These are phyloP conservation scores for Stictocephala bisonia DNA, from an alignment of 2,888 invertebrate species.

Conservation along the genomic window DNA sequence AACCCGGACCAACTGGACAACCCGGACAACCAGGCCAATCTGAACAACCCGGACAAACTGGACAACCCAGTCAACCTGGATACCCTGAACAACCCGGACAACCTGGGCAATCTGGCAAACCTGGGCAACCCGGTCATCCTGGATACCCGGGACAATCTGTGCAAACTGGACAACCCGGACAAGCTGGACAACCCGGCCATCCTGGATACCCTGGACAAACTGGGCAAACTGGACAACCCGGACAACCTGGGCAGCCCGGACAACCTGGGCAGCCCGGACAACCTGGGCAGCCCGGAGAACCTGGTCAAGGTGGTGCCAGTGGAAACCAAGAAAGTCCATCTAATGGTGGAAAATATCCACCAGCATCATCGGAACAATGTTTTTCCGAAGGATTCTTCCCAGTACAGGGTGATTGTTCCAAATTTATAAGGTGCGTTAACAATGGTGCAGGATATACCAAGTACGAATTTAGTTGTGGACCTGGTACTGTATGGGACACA, in stretches of 20 bases:
- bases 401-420: conserved; percentile 71
- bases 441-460: conserved; percentile 66
- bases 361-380: conserved; percentile 62
- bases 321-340: conserved; percentile 20
- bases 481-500: conserved; percentile 76
- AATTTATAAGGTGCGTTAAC: conserved; percentile 75
- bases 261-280: no score
- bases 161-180: conserved; percentile 49
- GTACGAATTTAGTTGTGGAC: conserved; percentile 73
- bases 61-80: conserved; percentile 30
- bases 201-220: conserved; percentile 41
- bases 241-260: conserved; percentile 47
- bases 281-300: conserved; percentile 24
- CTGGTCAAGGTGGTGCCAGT: conserved; percentile 20
- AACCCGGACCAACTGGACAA: conserved; percentile 45
- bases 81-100: conserved; percentile 41
- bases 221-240: conserved; percentile 51
- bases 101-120: conserved; percentile 40
- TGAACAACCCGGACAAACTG: conserved; percentile 47
- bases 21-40: conserved; percentile 53
- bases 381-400: conserved; percentile 72
- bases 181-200: conserved; percentile 41
- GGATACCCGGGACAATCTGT: conserved; percentile 52
- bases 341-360: conserved; percentile 2
- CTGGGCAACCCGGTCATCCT: conserved; percentile 44